Base-by-base conservation (phyloP, 2,113 vertebrate genomes). In the Cebus imitator region DNA sequence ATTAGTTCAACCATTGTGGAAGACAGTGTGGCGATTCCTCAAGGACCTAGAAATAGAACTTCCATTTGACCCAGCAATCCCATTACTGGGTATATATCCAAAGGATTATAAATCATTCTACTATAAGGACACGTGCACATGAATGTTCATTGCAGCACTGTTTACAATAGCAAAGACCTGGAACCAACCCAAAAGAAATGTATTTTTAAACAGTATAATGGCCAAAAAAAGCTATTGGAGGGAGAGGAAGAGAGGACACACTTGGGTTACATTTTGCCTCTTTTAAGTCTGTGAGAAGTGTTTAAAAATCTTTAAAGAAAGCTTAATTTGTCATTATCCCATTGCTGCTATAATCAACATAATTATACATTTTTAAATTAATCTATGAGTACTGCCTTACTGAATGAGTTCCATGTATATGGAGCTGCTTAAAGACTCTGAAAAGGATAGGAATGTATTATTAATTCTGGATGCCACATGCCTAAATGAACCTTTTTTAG, bases 261-360 rank as follows among this genome's bases (percentile, higher is more conserved):
- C 23, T 13, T 95, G 50, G n/a, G 50, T 37, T 90, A 50, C 1
- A 45, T 5, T 84, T 92, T 86, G 35, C 92, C 21, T 81, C 76
- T 83, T 52, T 73, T 73, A 93, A 92, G 68, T 72, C 32, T 45
- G 7, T 93, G 75, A 92, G 58, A 94, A 80, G 9, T 48, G 9
- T 87, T 96, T 84, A 81, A 87, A 90, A 70, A 75, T 94, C 48
- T 82, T 92, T 94, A 82, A 72, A 72, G 80, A 79, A 93, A 61
- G 43, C 43, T 84, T 55, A 8, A 45, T 95, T 96, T 95, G 50
- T 92, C 57, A 58, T 95, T 81, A 80, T 93, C 25, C 37, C 50
- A 58, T 91, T 92, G 95, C 57, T 88, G 57, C 75, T 79, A 48
- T 78, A 37, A 64, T 91, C 73, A 89, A 43, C 12, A 27, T 92